Conservation (phyloP, 2,888 invertebrate species). For the Cryptocephalus primarius region DNA sequence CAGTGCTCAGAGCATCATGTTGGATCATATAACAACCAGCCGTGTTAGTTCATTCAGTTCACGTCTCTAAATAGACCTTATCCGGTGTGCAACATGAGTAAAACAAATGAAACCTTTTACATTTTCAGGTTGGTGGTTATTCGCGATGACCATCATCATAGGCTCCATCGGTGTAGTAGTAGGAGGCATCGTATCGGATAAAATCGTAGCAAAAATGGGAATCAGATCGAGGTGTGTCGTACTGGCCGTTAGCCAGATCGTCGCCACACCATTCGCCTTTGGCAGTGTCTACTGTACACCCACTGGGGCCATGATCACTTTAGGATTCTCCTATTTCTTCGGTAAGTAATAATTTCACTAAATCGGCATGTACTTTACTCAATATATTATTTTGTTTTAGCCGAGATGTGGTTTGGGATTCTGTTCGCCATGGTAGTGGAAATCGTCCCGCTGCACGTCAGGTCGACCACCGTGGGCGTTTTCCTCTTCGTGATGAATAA, state of each 20-base stretch:
- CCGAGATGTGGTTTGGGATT: slow-evolving; percentile 93
- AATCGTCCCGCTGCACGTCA: slow-evolving; percentile 69
- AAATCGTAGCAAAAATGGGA: slow-evolving; percentile 79
- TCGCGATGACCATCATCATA: slow-evolving; percentile 77
- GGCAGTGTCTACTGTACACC: slow-evolving; percentile 76
- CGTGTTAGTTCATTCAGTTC: no score
- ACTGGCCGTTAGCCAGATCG: slow-evolving; percentile 69
- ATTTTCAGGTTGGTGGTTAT: slow-evolving; percentile 60
- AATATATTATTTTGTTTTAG: slow-evolving; percentile 47
- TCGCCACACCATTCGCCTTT: slow-evolving; percentile 75
- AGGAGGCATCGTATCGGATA: slow-evolving; percentile 71
- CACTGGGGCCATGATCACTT: slow-evolving; percentile 75
- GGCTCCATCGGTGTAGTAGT: slow-evolving; percentile 58
- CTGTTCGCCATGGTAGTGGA: slow-evolving; percentile 84
- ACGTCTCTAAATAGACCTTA: no score
- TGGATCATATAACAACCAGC: no score
- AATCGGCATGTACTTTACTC: no score
- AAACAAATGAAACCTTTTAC: background rate
- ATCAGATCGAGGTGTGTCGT: slow-evolving; percentile 70
- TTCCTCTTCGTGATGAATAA: slow-evolving; percentile 91
- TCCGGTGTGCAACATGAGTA: no score
- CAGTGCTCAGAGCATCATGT: no score
- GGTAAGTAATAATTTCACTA: slow-evolving; percentile 41
- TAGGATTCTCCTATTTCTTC: slow-evolving; percentile 82
- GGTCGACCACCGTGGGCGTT: slow-evolving; percentile 77